Evolutionary conservation across 2,888 invertebrate species (phyloP).

Genomic region (Parnassius glacialis): DNA sequence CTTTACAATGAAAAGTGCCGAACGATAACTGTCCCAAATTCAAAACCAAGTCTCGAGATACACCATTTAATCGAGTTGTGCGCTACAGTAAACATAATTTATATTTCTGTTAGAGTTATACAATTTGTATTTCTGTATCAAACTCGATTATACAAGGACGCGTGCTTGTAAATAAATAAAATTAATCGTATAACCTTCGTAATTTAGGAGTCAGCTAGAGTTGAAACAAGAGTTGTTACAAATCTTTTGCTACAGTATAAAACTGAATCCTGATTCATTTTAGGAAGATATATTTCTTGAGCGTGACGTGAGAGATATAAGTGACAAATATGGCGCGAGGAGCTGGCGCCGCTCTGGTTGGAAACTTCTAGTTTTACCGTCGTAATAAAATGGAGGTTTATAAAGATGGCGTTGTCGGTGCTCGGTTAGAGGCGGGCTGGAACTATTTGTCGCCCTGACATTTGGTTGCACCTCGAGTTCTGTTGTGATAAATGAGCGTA

Average conservation of each 20-base stretch:
- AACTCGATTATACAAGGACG: not conserved
- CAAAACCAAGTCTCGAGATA: not conserved
- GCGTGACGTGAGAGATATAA: conserved; percentile 35
- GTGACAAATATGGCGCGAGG: conserved; percentile 35
- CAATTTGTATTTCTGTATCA: conserved; percentile 1
- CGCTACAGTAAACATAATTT: not conserved
- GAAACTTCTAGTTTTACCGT: conserved; percentile 28
- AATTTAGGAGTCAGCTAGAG: conserved; percentile 18
- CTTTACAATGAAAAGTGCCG: conserved; percentile 11
- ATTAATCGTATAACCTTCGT: not conserved
- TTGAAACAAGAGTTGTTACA: conserved; percentile 23
- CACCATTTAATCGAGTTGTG: conserved; percentile 5
- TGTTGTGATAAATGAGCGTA: conserved; percentile 20
- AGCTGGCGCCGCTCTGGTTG: conserved; percentile 21
- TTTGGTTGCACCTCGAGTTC: conserved; percentile 18
- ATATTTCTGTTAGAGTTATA: not conserved
- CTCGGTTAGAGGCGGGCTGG: conserved; percentile 7
- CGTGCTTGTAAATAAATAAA: not conserved
- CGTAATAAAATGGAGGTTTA: conserved; percentile 20
- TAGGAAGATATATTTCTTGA: conserved; percentile 34
- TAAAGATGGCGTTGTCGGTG: conserved; percentile 3
- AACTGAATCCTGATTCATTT: conserved; percentile 35
- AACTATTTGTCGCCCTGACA: conserved; percentile 23
- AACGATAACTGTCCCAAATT: conserved; percentile 1
- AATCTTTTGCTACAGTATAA: conserved; percentile 19